Evolutionary conservation across 1,140 invertebrate species (phyloP).

Genomic region (Trichonephila inaurata): DNA sequence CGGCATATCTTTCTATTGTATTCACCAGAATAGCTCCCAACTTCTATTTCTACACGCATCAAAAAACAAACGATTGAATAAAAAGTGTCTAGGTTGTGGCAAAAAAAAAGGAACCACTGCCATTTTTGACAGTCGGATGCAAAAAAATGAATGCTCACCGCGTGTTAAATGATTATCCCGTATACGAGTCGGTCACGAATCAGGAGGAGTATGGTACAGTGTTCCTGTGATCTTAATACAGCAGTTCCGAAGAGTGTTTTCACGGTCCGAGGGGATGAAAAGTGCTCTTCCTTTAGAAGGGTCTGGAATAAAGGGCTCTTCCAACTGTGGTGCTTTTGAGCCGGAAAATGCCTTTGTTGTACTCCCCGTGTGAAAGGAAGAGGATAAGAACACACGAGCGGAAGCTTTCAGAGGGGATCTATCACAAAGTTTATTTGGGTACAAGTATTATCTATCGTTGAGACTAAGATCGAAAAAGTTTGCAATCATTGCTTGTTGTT

Average conservation of each 20-base stretch:
- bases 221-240: slow-evolving; percentile 12
- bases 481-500: too few relatives aligned
- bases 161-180: not conserved
- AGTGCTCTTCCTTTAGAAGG: slow-evolving; percentile 49
- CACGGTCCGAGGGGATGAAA: slow-evolving; percentile 18
- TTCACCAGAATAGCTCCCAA: not conserved
- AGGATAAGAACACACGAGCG: slow-evolving; percentile 60
- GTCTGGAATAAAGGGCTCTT: slow-evolving; percentile 29
- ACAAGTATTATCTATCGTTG: not conserved
- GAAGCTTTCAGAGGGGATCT: slow-evolving; percentile 36
- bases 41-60: not conserved
- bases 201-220: not conserved
- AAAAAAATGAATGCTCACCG: not conserved
- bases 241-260: slow-evolving; percentile 19
- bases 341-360: slow-evolving; percentile 55
- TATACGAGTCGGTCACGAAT: slow-evolving; percentile 19
- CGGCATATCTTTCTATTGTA: not conserved
- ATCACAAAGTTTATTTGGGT: slow-evolving; percentile 7
- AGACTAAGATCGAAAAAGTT: too few relatives aligned
- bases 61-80: not conserved
- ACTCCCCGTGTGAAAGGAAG: slow-evolving; percentile 64
- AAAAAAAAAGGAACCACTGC: not conserved
- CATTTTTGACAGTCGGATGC: slow-evolving; percentile 1
- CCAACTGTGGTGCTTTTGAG: slow-evolving; percentile 31
- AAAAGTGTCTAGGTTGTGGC: not conserved